phyloP scores from a whole-genome alignment of 1,140 invertebrate species.

The Cotesia vestalis region DNA sequence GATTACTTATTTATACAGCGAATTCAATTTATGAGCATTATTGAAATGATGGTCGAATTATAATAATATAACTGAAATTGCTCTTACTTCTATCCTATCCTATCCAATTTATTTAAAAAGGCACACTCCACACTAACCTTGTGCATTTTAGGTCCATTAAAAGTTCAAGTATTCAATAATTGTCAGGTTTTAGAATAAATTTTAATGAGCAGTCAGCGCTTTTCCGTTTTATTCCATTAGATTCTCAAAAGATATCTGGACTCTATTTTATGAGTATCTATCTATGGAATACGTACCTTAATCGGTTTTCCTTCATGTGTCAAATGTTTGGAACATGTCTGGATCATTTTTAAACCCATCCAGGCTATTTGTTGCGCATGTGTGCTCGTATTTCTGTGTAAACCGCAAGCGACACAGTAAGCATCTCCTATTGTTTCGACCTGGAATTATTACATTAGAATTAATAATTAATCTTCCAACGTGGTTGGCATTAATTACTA shows the following conservation, averaged over 20 bases:
- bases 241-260: no score
- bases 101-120: no score
- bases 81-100: no score
- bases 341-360: slow-evolving; percentile 94
- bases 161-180: no score
- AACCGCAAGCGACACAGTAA: slow-evolving; percentile 92
- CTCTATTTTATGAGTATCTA: neutral
- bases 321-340: slow-evolving; percentile 83
- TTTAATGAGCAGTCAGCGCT: no score
- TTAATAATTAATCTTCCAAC: slow-evolving; percentile 14
- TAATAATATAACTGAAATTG: no score
- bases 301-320: slow-evolving; percentile 92
- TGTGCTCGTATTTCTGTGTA: slow-evolving; percentile 82
- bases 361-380: slow-evolving; percentile 94
- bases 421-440: slow-evolving; percentile 96
- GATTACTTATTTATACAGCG: slow-evolving; percentile 4
- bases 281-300: slow-evolving; percentile 69
- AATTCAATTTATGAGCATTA: no score
- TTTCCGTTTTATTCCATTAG: no score
- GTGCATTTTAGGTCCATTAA: no score
- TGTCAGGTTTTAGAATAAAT: no score
- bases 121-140: no score
- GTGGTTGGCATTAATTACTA: neutral
- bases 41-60: no score
- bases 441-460: slow-evolving; percentile 62